Percentiles rank a stretch among this genome's conserved stretches.
phyloP scores from a whole-genome alignment of 2,888 invertebrate species.

The Seladonia tumulorum region DNA sequence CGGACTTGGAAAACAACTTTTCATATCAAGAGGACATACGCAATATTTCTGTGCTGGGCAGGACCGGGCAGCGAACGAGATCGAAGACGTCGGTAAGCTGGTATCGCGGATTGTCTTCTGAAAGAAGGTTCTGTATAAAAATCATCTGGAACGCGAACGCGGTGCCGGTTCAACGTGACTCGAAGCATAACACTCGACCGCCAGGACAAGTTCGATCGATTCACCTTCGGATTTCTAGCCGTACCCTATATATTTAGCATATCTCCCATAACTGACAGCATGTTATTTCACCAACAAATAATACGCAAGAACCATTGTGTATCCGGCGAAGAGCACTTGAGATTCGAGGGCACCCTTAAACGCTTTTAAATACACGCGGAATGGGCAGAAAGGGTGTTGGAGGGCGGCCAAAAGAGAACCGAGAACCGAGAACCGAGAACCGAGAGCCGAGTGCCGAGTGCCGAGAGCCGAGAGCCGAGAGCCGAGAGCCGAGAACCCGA shows the following conservation, averaged over 20 bases:
- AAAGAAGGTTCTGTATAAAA: constrained; percentile 64
- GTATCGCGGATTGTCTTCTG: constrained; percentile 62
- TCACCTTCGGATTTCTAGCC: constrained; percentile 71
- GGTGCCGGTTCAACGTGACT: constrained; percentile 66
- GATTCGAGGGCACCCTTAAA: constrained; percentile 78
- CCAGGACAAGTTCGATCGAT: constrained; percentile 75
- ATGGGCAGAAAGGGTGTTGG: constrained; percentile 56
- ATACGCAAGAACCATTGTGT: constrained; percentile 79
- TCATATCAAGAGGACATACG: too few relatives aligned
- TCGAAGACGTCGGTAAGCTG: constrained; percentile 38
- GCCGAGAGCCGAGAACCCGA: constrained; percentile 27
- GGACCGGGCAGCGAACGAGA: constrained; percentile 5
- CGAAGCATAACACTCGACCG: constrained; percentile 73
- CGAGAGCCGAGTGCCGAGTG: constrained; percentile 33
- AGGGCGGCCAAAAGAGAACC: constrained; percentile 49
- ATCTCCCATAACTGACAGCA: constrained; percentile 81
- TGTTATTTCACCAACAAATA: constrained; percentile 83
- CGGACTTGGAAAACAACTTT: too few relatives aligned
- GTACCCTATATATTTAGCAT: constrained; percentile 80
- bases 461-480: constrained; percentile 33
- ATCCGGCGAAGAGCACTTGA: constrained; percentile 75
- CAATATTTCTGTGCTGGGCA: too few relatives aligned
- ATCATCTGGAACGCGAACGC: constrained; percentile 49
- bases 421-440: constrained; percentile 34
- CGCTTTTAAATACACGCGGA: constrained; percentile 79